A percentile compares a stretch with the other conserved stretches of the same genome.
Conservation (phyloP, 30 jellyfish, hydroid and myxozoan genomes). For the Chrysaora quinquecirrha region DNA sequence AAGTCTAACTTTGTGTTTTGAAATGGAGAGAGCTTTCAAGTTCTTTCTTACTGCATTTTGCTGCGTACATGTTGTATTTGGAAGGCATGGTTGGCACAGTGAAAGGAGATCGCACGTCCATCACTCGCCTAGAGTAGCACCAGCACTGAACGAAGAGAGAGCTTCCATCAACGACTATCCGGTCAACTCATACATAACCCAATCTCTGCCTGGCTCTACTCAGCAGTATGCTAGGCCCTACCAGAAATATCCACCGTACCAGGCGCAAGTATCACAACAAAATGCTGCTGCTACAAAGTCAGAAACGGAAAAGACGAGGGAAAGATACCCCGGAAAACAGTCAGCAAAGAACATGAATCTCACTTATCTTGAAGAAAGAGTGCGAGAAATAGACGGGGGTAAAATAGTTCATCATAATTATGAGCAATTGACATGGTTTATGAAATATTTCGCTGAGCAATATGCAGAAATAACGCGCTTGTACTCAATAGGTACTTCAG, state of each 20-base stretch:
- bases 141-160: slow-evolving; percentile 40
- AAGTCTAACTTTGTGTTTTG: not conserved
- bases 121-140: slow-evolving; percentile 10
- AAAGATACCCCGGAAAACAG: not conserved
- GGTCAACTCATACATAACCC: slow-evolving; percentile 16
- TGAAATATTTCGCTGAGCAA: slow-evolving; percentile 90
- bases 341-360: slow-evolving; percentile 53
- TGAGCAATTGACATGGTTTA: slow-evolving; percentile 94
- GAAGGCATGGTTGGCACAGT: slow-evolving; percentile 54
- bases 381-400: slow-evolving; percentile 92
- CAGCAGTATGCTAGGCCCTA: slow-evolving; percentile 52
- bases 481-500: slow-evolving; percentile 94
- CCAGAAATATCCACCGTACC: slow-evolving; percentile 73
- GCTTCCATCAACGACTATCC: slow-evolving; percentile 8
- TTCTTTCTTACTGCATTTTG: slow-evolving; percentile 32
- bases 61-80: slow-evolving; percentile 44
- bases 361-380: slow-evolving; percentile 57
- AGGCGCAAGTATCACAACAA: slow-evolving; percentile 66
- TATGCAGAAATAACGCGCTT: slow-evolving; percentile 81
- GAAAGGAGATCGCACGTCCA: slow-evolving; percentile 71
- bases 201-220: slow-evolving; percentile 29
- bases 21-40: slow-evolving; percentile 43
- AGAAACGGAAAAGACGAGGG: slow-evolving; percentile 9
- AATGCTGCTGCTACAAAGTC: slow-evolving; percentile 28
- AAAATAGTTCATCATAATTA: slow-evolving; percentile 92